Evolutionary conservation across 2,113 vertebrate species (phyloP), one percentile per base, ranked within the genome.

Genomic region (Periophthalmus modestus): DNA sequence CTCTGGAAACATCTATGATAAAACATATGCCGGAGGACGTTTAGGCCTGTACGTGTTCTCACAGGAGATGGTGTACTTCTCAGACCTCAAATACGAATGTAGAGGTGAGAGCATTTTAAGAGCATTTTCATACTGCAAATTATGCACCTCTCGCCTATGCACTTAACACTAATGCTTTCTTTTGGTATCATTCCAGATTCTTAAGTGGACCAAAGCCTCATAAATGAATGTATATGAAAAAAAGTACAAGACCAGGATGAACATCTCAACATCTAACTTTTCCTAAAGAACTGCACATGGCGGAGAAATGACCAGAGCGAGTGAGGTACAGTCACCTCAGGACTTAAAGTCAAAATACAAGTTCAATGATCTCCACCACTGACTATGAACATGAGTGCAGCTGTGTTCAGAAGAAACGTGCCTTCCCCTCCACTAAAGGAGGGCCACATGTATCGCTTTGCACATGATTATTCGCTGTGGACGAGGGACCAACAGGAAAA

Each of bases 31-130:
- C 65, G 98, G 98, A 50, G 98, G 98, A 67, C 94, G 98, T 71
- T 92, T 99, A 86, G 98, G 98, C 72, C 81, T 99, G 76, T 99
- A 98, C 61, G 96, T 99, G 86, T 99, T 99, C 93, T 99, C 98
- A 79, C 97, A 99, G 92, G 98, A 99, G 95, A 98, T 98, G 97
- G 96, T 97, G 80, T 99, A 98, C 94, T 99, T 99, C 93, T 99
- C 98, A 11, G 97, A 98, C 86, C 95, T 99, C 88, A 99, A 98
- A 95, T 99, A 99, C 19, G 96, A 98, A 93, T 99, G 97, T 87
- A 95, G 93, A 98, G 98, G 98, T 99, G 94, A 91, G 91, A 43
- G 5, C 5, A n/a, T 21, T 33, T 34, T 2, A 2, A 33, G 14
- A 57, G 80, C 28, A 43, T 2, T 54, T 34, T 66, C n/a, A 4